Evolutionary conservation across 2,797 vertebrate species (phyloP).

Genomic region (Sparus aurata): DNA sequence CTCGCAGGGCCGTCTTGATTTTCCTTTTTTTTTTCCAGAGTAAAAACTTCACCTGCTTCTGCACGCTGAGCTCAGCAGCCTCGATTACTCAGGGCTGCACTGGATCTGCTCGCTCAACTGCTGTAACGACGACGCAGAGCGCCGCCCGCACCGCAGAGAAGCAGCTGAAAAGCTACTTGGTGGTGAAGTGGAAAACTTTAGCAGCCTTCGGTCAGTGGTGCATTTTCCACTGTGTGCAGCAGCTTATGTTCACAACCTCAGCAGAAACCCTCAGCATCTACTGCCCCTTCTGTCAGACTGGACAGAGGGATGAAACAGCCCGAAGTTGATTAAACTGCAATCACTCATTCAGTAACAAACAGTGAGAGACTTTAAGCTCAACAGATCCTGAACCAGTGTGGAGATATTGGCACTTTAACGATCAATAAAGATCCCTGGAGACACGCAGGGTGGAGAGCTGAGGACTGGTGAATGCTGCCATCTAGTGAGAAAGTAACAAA

Average conservation of each 20-base stretch:
- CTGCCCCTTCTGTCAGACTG: conserved; percentile 31
- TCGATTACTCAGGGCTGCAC: conserved; percentile 50
- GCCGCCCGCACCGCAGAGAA: conserved; percentile 19
- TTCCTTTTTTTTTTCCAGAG: conserved; percentile 17
- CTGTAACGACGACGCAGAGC: conserved; percentile 26
- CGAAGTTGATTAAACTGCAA: conserved; percentile 30
- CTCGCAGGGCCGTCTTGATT: conserved; percentile 6
- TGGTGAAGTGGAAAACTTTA: conserved; percentile 56
- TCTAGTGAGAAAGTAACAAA: conserved; percentile 49
- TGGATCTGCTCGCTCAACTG: conserved; percentile 40
- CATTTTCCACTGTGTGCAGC: conserved; percentile 59
- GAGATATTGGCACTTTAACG: conserved; percentile 24
- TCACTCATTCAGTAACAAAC: conserved; percentile 48
- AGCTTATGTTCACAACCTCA: conserved; percentile 48
- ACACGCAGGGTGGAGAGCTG: conserved; percentile 2
- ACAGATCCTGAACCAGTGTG: conserved; percentile 19
- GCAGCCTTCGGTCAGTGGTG: conserved; percentile 58
- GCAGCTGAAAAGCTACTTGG: conserved; percentile 49
- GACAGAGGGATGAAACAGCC: background rate
- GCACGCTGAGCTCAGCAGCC: conserved; percentile 62
- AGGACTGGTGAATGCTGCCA: conserved; percentile 64
- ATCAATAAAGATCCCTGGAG: conserved; percentile 9
- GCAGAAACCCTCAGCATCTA: conserved; percentile 51
- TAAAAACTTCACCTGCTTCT: conserved; percentile 56
- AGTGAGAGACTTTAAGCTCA: conserved; percentile 27